Evolutionary conservation across 2,113 vertebrate genomes (phyloP), one percentile per base, ranked within the genome.

Genomic region (Porphyrio hochstetteri): DNA sequence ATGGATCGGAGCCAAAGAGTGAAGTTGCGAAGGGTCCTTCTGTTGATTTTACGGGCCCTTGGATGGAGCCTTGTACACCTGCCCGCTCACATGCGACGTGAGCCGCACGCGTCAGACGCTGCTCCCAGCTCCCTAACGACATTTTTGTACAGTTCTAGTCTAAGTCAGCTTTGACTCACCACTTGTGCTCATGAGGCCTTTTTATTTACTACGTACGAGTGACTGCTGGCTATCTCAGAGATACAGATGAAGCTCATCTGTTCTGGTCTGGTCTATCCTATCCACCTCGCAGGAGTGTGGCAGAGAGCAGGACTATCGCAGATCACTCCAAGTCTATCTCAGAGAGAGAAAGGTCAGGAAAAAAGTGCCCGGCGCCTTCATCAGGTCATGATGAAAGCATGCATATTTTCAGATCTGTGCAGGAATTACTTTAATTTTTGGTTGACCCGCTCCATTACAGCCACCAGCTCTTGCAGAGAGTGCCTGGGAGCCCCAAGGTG

Each of bases 1-100:
- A 67, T 13, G 76, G 55, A 61, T 28, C 7, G 5, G 42, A 80
- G 76, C n/a, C 81, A 36, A 64, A 20, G 21, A 69, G 11, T 13
- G 42, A 89, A 27, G 31, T 25, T 67, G 68, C 4, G 2, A 78
- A 75, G 61, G 56, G 53, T 35, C 29, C 17, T 88, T 53, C 21
- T 56, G 52, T 16, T 29, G 56, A 11, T 56, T 80, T 59, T 52
- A 83, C 2, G 0, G 28, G 64, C 33, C 70, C 83, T 70, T 33
- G 42, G 44, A 53, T 36, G 10, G 42, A 69, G 42, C 8, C 78
- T 44, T 40, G 36, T 68, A 72, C 35, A 64, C 56, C 64, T 75
- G n/a, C 36, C 65, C 15, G 1, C 52, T 27, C 72, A 55, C 1
- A 0, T 2, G 4, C 9, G 7, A n/a, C 1, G 1, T 11, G 42